Evolutionary conservation across 2,888 invertebrate species (phyloP).

Genomic region (Chloromyia formosa): DNA sequence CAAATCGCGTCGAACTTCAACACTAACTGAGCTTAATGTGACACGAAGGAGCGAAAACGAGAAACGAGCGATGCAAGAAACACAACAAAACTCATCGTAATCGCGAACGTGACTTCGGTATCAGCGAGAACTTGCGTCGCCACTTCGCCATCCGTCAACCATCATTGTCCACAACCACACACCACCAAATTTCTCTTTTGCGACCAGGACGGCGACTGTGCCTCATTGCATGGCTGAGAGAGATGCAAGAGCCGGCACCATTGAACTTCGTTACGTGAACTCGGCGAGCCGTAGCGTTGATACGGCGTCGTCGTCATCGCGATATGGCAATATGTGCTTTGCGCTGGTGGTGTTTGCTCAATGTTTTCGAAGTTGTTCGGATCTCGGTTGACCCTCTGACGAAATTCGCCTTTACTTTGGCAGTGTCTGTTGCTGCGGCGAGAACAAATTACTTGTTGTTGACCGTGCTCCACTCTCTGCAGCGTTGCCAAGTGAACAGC

Average conservation of each 20-base stretch:
- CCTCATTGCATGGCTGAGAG: not conserved
- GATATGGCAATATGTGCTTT: not conserved
- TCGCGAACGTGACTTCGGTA: not conserved
- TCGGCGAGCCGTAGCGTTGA: not conserved
- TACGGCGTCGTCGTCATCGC: too few species aligned
- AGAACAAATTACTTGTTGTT: conserved; percentile 25
- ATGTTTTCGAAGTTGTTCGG: not conserved
- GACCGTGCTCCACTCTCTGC: conserved; percentile 15
- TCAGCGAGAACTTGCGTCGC: conserved; percentile 41
- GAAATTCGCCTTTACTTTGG: not conserved
- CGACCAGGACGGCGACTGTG: not conserved
- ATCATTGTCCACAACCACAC: not conserved
- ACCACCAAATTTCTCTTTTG: conserved; percentile 1
- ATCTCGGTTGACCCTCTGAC: not conserved
- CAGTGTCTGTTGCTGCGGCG: not conserved
- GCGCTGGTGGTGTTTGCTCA: not conserved
- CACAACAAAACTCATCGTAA: not conserved
- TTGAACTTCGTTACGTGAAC: not conserved
- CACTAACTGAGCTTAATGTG: conserved; percentile 2
- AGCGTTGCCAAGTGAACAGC: conserved; percentile 40
- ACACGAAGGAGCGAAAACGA: too few species aligned
- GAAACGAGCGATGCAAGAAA: too few species aligned
- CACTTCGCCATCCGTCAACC: not conserved
- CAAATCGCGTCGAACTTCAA: conserved; percentile 21
- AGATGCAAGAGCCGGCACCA: conserved; percentile 17